Conservation (phyloP, 2,113 vertebrate genomes). For the Sciurus niger region DNA sequence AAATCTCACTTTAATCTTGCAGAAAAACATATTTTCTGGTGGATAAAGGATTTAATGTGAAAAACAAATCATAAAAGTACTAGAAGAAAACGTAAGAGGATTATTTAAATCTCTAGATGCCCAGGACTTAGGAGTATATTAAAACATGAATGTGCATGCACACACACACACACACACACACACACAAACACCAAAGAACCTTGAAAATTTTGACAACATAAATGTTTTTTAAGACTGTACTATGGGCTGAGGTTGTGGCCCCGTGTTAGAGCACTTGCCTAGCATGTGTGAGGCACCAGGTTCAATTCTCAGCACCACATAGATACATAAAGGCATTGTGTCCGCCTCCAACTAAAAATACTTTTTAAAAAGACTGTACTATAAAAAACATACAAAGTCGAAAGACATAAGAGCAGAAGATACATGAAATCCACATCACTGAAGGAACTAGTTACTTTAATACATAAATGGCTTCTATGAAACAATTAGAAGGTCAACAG, state of each 20-base stretch:
- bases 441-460: background rate
- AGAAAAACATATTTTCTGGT: slow-evolving; percentile 6
- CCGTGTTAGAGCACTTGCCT: no score
- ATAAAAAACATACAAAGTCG: background rate
- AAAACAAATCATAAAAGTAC: background rate
- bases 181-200: background rate
- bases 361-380: background rate
- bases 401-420: background rate
- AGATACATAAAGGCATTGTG: no score
- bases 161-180: background rate
- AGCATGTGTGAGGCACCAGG: no score
- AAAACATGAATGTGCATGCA: background rate
- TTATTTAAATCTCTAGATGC: background rate
- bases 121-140: background rate
- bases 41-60: background rate
- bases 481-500: background rate
- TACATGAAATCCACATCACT: background rate
- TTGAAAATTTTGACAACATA: background rate
- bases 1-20: background rate
- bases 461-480: background rate
- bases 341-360: background rate
- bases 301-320: no score
- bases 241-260: no score
- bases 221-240: background rate
- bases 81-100: background rate